Evolutionary conservation across 2,797 vertebrate genomes (phyloP).

Genomic region (Erithacus rubecula): DNA sequence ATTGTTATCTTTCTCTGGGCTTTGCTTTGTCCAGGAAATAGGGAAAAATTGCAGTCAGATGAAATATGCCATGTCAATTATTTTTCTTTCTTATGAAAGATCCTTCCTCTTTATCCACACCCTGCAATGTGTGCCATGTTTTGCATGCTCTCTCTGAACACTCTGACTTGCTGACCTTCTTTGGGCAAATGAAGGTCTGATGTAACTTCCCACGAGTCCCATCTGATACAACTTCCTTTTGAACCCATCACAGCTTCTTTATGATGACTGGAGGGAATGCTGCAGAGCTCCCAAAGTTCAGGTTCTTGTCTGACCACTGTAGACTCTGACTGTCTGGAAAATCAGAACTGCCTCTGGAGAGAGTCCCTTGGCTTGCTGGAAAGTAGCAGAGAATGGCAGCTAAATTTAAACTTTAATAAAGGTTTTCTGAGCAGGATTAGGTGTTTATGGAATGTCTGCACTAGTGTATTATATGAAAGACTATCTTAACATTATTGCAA

Average conservation of each 20-base stretch:
- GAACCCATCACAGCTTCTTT: constrained; percentile 27
- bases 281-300: constrained; percentile 12
- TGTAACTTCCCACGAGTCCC: constrained; percentile 49
- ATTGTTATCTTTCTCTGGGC: constrained; percentile 9
- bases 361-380: neutral
- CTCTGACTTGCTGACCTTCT: constrained; percentile 61
- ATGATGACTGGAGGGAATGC: neutral
- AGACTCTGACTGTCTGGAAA: neutral
- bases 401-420: constrained; percentile 33
- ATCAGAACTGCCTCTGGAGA: neutral
- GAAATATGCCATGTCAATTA: constrained; percentile 55
- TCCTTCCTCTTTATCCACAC: constrained; percentile 64
- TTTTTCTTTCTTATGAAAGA: constrained; percentile 69
- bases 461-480: neutral
- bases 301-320: constrained; percentile 7
- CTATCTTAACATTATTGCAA: neutral
- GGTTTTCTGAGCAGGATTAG: neutral
- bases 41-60: constrained; percentile 32
- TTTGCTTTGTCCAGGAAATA: constrained; percentile 51
- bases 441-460: constrained; percentile 37
- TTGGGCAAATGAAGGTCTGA: constrained; percentile 47
- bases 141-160: constrained; percentile 42
- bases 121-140: constrained; percentile 50
- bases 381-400: constrained; percentile 6
- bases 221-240: constrained; percentile 37